Conservation (phyloP, 2,888 invertebrate species). For the Antheraea yamamai region DNA sequence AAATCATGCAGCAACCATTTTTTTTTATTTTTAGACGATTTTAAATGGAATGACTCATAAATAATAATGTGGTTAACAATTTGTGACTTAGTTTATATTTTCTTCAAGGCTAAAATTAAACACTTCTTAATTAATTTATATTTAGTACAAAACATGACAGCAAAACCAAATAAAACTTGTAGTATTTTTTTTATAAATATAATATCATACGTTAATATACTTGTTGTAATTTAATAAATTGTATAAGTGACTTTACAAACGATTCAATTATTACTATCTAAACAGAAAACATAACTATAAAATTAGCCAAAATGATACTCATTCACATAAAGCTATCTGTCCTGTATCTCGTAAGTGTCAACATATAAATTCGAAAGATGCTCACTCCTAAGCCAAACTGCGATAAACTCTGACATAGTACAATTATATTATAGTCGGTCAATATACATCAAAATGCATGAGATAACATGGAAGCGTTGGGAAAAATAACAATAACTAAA, state of each 20-base stretch:
- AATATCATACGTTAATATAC: background rate
- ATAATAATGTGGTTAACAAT: no score
- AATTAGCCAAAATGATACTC: background rate
- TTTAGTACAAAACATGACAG: no score
- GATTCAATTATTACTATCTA: background rate
- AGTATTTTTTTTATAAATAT: no score
- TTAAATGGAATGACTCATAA: no score
- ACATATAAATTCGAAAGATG: slow-evolving; percentile 11
- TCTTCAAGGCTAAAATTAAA: no score
- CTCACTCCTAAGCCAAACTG: background rate
- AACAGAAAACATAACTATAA: slow-evolving; percentile 9
- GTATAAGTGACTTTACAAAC: background rate
- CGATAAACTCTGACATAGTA: slow-evolving; percentile 10
- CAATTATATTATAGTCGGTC: background rate
- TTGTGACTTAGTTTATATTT: no score
- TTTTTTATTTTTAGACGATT: no score
- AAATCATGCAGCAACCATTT: no score
- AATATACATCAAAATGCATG: background rate
- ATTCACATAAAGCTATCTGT: slow-evolving; percentile 3
- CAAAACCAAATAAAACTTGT: no score
- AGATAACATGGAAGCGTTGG: background rate
- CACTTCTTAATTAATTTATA: no score
- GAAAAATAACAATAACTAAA: no score
- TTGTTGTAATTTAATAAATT: background rate
- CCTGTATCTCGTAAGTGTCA: slow-evolving; percentile 1